These are phyloP conservation scores for Philhelius pedissequus DNA, from an alignment of 2,888 invertebrate species.

Conservation along the genomic window DNA sequence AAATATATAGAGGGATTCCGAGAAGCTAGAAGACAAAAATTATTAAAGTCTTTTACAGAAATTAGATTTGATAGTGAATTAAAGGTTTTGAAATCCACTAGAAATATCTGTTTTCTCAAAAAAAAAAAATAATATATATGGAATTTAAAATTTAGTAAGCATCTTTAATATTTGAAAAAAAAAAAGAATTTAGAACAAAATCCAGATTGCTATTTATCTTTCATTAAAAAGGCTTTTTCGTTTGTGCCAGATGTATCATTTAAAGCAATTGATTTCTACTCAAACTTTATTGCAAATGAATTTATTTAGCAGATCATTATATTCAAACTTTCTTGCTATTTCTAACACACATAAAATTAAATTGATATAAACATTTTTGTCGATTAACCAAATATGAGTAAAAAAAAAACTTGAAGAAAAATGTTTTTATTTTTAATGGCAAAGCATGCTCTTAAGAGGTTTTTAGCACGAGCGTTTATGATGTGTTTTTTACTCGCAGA, in stretches of 20 bases:
- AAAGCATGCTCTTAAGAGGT: neutral
- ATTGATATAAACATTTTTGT: conserved; percentile 13
- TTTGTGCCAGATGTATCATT: conserved; percentile 19
- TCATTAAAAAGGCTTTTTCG: neutral
- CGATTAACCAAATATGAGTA: conserved; percentile 8
- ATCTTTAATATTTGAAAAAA: no score
- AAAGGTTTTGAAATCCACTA: no score
- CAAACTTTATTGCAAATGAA: conserved; percentile 14
- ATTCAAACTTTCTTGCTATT: neutral
- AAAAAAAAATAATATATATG: no score
- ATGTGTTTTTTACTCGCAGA: neutral
- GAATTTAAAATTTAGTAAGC: no score
- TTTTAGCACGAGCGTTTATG: neutral
- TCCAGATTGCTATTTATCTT: conserved; percentile 11
- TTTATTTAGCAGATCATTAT: conserved; percentile 24
- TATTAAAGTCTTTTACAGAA: no score
- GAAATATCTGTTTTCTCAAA: no score
- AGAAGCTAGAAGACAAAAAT: no score
- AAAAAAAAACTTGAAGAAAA: conserved; percentile 74
- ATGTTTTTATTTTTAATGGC: neutral
- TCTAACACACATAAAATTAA: conserved; percentile 14
- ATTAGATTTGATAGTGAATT: no score
- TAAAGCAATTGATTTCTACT: neutral
- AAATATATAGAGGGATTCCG: no score
- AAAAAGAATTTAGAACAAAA: neutral